Percentiles rank a stretch among this genome's conserved stretches.
These are phyloP conservation scores for Sciurus vulgaris DNA, from an alignment of 2,797 vertebrate genomes.

Conservation along the genomic window DNA sequence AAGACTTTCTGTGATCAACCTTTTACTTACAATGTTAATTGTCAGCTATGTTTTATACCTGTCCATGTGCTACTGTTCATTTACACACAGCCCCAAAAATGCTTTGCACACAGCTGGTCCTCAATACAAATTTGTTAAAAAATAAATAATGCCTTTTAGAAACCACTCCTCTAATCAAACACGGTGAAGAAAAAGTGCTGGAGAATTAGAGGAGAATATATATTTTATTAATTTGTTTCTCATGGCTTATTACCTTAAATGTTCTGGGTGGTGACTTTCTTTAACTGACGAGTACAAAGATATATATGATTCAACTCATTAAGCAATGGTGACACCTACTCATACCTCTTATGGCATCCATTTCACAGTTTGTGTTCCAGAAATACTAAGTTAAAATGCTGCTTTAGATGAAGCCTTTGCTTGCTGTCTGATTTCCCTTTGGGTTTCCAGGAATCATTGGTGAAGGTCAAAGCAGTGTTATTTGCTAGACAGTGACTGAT, in stretches of 20 bases:
- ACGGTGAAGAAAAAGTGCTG: not conserved
- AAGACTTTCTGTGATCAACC: not conserved
- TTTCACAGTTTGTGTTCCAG: slow-evolving; percentile 45
- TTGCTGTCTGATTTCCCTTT: slow-evolving; percentile 34
- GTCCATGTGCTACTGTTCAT: not conserved
- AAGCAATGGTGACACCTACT: slow-evolving; percentile 4
- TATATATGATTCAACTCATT: slow-evolving; percentile 13
- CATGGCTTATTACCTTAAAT: not conserved
- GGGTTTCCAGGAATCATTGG: slow-evolving; percentile 35
- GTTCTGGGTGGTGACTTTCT: not conserved
- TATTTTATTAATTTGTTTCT: slow-evolving; percentile 47
- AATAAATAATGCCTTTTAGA: slow-evolving; percentile 24
- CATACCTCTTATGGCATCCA: not conserved
- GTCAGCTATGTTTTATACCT: not conserved
- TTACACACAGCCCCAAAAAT: slow-evolving; percentile 32
- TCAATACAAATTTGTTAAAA: slow-evolving; percentile 42
- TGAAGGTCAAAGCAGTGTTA: slow-evolving; percentile 71
- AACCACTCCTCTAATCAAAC: slow-evolving; percentile 3
- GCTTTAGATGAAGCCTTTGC: slow-evolving; percentile 30
- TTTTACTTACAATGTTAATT: slow-evolving; percentile 10
- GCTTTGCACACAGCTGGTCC: not conserved
- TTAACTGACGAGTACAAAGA: slow-evolving; percentile 27
- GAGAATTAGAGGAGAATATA: slow-evolving; percentile 25
- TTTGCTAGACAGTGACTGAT: slow-evolving; percentile 34
- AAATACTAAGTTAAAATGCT: slow-evolving; percentile 64